Conservation (phyloP, 2,888 invertebrate genomes). For the Pinctada fucata region DNA sequence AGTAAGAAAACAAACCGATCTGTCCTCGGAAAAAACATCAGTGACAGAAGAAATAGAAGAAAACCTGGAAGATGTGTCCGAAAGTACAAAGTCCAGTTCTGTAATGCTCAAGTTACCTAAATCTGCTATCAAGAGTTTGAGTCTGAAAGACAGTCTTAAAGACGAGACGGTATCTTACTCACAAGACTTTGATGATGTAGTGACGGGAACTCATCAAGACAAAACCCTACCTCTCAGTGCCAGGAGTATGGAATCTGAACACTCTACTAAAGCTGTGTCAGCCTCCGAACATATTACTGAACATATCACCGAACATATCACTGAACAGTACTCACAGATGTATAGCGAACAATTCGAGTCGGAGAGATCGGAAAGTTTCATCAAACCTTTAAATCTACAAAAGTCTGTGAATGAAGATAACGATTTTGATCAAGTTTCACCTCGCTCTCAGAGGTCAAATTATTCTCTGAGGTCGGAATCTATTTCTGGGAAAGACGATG, state of each 20-base stretch:
- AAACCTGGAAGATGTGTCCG: slow-evolving; percentile 33
- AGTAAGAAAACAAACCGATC: slow-evolving; percentile 21
- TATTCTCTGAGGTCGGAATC: slow-evolving; percentile 52
- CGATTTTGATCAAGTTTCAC: slow-evolving; percentile 50
- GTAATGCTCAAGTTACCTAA: slow-evolving; percentile 31
- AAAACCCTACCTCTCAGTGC: slow-evolving; percentile 49
- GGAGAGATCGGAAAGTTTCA: slow-evolving; percentile 17
- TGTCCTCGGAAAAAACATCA: slow-evolving; percentile 19
- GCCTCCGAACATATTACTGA: slow-evolving; percentile 58
- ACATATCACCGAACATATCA: slow-evolving; percentile 57
- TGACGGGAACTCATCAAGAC: slow-evolving; percentile 45
- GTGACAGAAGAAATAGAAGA: slow-evolving; percentile 54
- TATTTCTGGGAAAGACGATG: slow-evolving; percentile 60
- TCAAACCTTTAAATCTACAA: slow-evolving; percentile 29
- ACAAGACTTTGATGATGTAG: slow-evolving; percentile 56
- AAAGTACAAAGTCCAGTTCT: slow-evolving; percentile 31
- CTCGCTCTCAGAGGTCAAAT: slow-evolving; percentile 42
- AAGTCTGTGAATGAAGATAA: slow-evolving; percentile 51
- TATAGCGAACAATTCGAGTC: slow-evolving; percentile 31
- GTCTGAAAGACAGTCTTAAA: neutral
- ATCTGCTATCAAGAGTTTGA: slow-evolving; percentile 11
- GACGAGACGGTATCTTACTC: slow-evolving; percentile 43
- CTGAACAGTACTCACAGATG: slow-evolving; percentile 21
- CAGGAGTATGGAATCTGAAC: slow-evolving; percentile 39
- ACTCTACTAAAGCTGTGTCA: slow-evolving; percentile 45